Base-by-base conservation (phyloP, 2,888 invertebrate genomes). In the Biston betularia region DNA sequence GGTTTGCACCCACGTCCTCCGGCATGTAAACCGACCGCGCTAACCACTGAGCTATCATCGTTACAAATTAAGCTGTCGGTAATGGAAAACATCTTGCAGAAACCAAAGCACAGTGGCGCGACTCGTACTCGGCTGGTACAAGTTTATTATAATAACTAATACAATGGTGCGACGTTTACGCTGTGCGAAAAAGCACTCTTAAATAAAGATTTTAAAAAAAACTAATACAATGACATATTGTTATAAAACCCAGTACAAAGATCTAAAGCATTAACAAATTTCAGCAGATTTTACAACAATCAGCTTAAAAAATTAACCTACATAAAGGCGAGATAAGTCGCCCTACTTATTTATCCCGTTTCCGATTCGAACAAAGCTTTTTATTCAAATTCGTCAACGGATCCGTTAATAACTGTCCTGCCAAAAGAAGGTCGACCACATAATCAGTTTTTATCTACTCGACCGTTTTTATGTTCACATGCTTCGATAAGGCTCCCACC, bases 381-480 rank as follows among this genome's bases (percentile, higher is more conserved):
- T 58, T 58, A 59, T 64, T 64, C 46, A 64, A 52, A 58, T 53
- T 50, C 40, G 42, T 48, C 45, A 15, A 6, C 15, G 54, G 60
- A 59, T 57, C 59, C 61, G 69, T 65, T 65, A 65, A 59, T 60
- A 60, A 52, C 65, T 62, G 65, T 63, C 50, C 59, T 55, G 59
- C 49, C 42, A 12, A 15, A 63, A 63, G 58, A 57, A 66, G 66
- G 61, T 64, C 63, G 15, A 50, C 49, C 45, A 61, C 46, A 44
- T n/a, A n/a, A n/a, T 60, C 61, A 7, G 60, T 60, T 64, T 59
- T 66, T 66, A 65, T 63, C 55, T 60, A 10, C 24, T 9, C 14
- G 45, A 14, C 4, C 45, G 56, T 55, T 42, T 40, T 55, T 55
- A 55, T 45, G 42, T 54, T 33, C 42, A 54, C 3, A 24, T n/a